phyloP scores from a whole-genome alignment of 2,888 invertebrate species.

The Tillus elongatus region DNA sequence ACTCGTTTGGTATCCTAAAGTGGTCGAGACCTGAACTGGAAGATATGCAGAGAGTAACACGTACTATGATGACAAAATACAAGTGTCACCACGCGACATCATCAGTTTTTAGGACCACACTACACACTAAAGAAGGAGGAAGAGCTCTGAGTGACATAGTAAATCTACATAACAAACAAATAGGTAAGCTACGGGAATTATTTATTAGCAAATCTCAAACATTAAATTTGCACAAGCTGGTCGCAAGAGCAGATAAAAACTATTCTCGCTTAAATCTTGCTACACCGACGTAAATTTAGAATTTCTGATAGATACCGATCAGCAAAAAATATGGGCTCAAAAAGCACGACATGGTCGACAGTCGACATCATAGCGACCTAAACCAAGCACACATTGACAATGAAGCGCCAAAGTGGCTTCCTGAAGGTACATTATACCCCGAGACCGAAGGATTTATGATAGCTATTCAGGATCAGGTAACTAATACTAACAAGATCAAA shows the following conservation, averaged over 20 bases:
- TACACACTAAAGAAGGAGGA: not conserved
- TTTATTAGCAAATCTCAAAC: not conserved
- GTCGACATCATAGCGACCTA: not conserved
- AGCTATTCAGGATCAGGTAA: too few relatives aligned
- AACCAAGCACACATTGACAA: slow-evolving; percentile 1
- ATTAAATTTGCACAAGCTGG: not conserved
- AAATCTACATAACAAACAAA: not conserved
- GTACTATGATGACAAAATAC: not conserved
- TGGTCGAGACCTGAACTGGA: too few relatives aligned
- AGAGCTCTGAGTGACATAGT: not conserved
- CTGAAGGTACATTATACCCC: not conserved
- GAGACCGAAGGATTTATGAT: slow-evolving; percentile 2
- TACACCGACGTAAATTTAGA: not conserved
- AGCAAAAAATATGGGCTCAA: not conserved
- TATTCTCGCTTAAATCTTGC: not conserved
- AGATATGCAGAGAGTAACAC: too few relatives aligned
- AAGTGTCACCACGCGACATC: not conserved
- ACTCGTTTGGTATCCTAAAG: too few relatives aligned
- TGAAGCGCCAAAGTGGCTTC: not conserved
- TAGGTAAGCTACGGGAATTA: not conserved
- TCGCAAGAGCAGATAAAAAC: not conserved
- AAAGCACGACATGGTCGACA: slow-evolving; percentile 2
- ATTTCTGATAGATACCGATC: not conserved
- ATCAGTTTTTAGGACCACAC: not conserved
- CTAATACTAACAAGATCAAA: too few relatives aligned